Base-by-base conservation (phyloP, 2,888 invertebrate species). In the Drosophila mercatorum region DNA sequence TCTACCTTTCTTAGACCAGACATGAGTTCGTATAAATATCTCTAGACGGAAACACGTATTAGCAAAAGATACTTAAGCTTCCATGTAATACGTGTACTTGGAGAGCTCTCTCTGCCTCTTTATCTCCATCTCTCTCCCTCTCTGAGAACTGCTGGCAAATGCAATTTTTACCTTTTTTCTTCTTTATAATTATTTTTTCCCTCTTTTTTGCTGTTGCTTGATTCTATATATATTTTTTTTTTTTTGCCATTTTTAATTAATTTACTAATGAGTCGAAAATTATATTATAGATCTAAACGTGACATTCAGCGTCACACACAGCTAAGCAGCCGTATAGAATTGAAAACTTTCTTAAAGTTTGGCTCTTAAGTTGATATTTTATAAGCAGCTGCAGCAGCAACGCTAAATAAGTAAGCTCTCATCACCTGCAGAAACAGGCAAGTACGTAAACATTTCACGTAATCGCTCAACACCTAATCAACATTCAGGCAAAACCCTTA, bases 381-480 rank as follows among this genome's bases (percentile, higher is more conserved):
- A 59, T 44, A 38, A 43, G 14, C 46, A 46, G 46, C 46, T 26
- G 46, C 26, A 46, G 46, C 52, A n/a, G 38, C 43, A 47, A 34
- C 36, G 43, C n/a, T 26, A 51, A 51, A 56, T 59, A 55, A 55
- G 40, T 55, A 41, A 40, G 17, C 66, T 66, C 28, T 46, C 44
- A 59, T 60, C 66, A 57, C 46, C 62, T 59, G 63, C 64, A 51
- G 63, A 52, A 47, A 34, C 63, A 65, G 80, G 80, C 68, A 73
- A 76, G 26, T 82, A 80, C 88, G 86, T 85, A 80, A 85, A 76
- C 88, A 83, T 85, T 88, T 88, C 83, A 86, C 72, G 72, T 80
- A 83, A 86, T 83, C 69, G 67, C 78, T 83, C 81, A 74, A 80
- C 87, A 88, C 83, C 87, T 83, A 88, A 86, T 83, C 83, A 83